Percentiles rank a stretch among this genome's conserved stretches.
Evolutionary conservation across 2,888 invertebrate species (phyloP).

Genomic region (Pedicia rivosa): DNA sequence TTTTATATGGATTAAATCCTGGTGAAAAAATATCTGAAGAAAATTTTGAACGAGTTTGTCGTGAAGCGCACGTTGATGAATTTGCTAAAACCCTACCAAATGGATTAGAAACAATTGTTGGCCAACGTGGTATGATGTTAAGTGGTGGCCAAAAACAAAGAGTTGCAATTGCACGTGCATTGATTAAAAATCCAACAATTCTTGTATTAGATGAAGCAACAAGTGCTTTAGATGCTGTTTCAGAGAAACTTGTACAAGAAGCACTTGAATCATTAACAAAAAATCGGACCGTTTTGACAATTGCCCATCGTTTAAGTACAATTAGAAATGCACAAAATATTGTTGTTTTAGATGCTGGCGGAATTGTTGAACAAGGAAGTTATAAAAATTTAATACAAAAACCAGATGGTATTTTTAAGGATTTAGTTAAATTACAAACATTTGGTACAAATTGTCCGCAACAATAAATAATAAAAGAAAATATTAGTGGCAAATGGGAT

Average conservation of each 20-base stretch:
- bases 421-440: conserved; percentile 67
- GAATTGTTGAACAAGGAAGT: conserved; percentile 65
- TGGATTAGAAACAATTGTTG: conserved; percentile 70
- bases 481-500: no score
- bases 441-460: conserved; percentile 26
- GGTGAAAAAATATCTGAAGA: conserved; percentile 35
- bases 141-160: conserved; percentile 91
- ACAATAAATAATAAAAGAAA: no score
- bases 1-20: conserved; percentile 63
- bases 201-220: conserved; percentile 93
- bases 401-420: conserved; percentile 62
- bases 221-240: conserved; percentile 83
- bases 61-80: conserved; percentile 72
- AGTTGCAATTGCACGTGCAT: conserved; percentile 82
- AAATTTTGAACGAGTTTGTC: conserved; percentile 43
- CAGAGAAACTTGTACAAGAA: conserved; percentile 77
- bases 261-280: conserved; percentile 68
- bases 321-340: conserved; percentile 81
- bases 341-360: conserved; percentile 70
- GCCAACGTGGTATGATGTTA: conserved; percentile 75
- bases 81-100: conserved; percentile 51
- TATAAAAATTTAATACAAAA: conserved; percentile 56
- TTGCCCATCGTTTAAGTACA: conserved; percentile 88
- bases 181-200: conserved; percentile 87
- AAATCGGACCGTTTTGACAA: conserved; percentile 81